Evolutionary conservation across 2,888 invertebrate genomes (phyloP).

Genomic region (Mamestra brassicae): DNA sequence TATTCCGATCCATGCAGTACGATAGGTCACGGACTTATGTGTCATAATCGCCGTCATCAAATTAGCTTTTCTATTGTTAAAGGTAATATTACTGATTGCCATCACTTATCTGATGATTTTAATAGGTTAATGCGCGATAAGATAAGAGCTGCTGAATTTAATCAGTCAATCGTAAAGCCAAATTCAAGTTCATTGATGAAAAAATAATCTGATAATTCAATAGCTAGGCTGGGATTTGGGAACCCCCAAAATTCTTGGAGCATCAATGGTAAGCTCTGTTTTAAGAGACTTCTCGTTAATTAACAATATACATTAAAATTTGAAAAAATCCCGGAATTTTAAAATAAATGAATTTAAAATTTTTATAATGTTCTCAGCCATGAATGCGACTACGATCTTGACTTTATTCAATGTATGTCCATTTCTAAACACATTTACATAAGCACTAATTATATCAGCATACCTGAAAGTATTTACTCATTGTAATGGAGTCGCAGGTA

Average conservation of each 20-base stretch:
- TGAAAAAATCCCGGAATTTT: not conserved
- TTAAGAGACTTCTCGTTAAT: not conserved
- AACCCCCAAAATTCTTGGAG: not conserved
- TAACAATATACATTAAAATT: not conserved
- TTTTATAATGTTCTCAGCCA: not conserved
- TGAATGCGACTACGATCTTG: constrained; percentile 8
- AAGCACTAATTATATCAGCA: constrained; percentile 60
- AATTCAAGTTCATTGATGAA: not conserved
- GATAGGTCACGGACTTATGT: no score
- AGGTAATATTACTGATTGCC: not conserved
- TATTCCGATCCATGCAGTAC: no score
- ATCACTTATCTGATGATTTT: constrained; percentile 7
- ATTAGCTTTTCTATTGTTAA: not conserved
- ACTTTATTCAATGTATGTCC: constrained; percentile 22
- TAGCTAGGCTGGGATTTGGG: not conserved
- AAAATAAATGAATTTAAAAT: not conserved
- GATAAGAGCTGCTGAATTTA: constrained; percentile 14
- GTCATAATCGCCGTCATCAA: no score
- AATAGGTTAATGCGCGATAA: constrained; percentile 13
- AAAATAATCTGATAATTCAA: not conserved
- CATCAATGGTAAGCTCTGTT: not conserved
- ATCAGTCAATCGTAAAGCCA: not conserved
- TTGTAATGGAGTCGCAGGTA: constrained; percentile 61
- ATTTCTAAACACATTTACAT: constrained; percentile 34
- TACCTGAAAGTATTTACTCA: constrained; percentile 56